A percentile compares a stretch with the other conserved stretches of the same genome.
Conservation (phyloP, 30 jellyfish, hydroid and myxozoan genomes). For the Phacellophora camtschatica region DNA sequence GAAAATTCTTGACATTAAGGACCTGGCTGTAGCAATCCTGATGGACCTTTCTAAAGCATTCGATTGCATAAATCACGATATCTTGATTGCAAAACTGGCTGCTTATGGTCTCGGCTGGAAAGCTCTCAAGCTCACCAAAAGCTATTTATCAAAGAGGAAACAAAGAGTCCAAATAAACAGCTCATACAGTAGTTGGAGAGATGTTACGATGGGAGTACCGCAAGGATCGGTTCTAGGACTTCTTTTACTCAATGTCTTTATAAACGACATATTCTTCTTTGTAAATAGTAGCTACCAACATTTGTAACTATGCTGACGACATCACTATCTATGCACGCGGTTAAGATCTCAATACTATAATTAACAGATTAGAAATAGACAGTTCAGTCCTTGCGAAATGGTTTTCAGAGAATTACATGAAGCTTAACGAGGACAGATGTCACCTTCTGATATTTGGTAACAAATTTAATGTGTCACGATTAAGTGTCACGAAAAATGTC, state of each 20-base stretch:
- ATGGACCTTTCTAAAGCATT: background rate
- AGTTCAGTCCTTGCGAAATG: background rate
- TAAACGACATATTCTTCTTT: background rate
- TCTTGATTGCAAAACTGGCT: background rate
- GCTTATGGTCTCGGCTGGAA: background rate
- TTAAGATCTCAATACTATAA: background rate
- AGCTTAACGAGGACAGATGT: background rate
- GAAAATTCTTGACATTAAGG: background rate
- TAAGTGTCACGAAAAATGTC: too few species aligned
- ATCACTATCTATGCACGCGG: background rate
- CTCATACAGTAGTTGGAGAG: background rate
- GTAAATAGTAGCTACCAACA: background rate
- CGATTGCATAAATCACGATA: background rate
- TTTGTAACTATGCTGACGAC: background rate
- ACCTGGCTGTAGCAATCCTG: background rate
- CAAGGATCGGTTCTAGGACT: too few species aligned
- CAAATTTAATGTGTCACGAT: too few species aligned
- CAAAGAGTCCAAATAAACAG: background rate
- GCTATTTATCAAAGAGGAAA: background rate
- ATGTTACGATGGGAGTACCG: background rate
- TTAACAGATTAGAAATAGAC: too few species aligned
- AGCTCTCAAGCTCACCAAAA: background rate
- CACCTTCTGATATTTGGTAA: too few species aligned
- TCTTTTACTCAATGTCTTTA: too few species aligned
- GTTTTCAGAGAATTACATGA: background rate